Evolutionary conservation across 2,113 vertebrate genomes (phyloP).

Genomic region (Ciconia boyciana): DNA sequence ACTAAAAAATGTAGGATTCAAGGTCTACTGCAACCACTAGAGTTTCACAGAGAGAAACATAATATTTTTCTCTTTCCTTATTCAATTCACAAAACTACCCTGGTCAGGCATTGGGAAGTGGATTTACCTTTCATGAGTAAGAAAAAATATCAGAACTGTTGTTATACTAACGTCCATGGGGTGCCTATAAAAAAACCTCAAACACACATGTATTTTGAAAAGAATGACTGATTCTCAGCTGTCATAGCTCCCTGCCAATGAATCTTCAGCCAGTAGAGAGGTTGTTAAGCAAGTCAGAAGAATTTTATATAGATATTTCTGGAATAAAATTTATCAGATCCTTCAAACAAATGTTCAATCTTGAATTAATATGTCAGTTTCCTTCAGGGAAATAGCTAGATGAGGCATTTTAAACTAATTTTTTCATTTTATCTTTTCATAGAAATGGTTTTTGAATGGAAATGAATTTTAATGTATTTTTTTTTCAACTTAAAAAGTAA

Average conservation of each 20-base stretch:
- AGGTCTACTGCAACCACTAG: background rate
- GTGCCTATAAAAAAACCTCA: background rate
- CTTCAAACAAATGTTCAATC: background rate
- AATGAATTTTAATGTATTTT: background rate
- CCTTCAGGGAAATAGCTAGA: background rate
- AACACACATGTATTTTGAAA: background rate
- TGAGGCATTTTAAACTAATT: background rate
- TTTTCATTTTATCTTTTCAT: background rate
- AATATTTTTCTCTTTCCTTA: background rate
- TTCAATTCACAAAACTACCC: background rate
- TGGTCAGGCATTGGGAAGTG: background rate
- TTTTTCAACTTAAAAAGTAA: background rate
- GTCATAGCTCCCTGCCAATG: background rate
- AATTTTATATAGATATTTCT: background rate
- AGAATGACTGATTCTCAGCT: background rate
- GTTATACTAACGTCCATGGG: background rate
- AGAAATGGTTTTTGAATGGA: background rate
- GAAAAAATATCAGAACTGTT: background rate
- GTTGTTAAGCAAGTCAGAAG: background rate
- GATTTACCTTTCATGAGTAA: background rate
- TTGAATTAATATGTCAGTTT: background rate
- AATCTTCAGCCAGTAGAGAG: background rate
- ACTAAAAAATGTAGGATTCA: background rate
- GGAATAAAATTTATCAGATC: background rate
- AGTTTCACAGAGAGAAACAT: background rate